Percentiles rank a stretch among this genome's conserved stretches.
Evolutionary conservation across 2,113 vertebrate species (phyloP).

Genomic region (Pantherophis guttatus): DNA sequence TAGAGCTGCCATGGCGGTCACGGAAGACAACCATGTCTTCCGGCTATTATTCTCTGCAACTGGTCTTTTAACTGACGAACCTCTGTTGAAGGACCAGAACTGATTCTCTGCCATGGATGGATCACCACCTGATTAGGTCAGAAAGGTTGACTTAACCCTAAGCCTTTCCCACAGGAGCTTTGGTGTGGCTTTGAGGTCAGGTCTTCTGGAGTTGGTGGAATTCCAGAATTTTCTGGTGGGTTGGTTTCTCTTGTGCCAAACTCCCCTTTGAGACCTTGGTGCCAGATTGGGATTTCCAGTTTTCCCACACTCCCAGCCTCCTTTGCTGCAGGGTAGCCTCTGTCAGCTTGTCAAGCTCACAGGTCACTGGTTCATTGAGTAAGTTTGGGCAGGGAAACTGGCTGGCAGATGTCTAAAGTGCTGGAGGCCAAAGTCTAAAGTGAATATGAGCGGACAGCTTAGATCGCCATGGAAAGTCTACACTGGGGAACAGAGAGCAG

Average conservation of each 20-base stretch:
- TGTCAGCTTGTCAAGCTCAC: neutral
- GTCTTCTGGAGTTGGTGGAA: neutral
- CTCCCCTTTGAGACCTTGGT: neutral
- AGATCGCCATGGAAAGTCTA: neutral
- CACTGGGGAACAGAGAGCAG: neutral
- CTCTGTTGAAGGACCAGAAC: neutral
- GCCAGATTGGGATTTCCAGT: neutral
- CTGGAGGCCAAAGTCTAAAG: neutral
- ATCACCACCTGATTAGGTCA: neutral
- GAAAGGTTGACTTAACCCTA: neutral
- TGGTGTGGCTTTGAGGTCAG: neutral
- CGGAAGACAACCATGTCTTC: neutral
- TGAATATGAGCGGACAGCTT: neutral
- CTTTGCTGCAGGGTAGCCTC: neutral
- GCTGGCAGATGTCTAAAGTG: neutral
- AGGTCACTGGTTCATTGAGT: neutral
- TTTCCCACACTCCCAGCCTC: neutral
- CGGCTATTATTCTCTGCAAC: neutral
- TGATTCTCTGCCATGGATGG: neutral
- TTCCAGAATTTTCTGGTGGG: neutral
- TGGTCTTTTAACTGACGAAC: neutral
- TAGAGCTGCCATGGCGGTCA: neutral
- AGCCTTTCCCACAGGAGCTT: neutral
- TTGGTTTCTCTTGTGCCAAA: neutral
- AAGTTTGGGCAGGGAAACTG: neutral